A percentile compares a stretch with the other conserved stretches of the same genome.
Conservation (phyloP, 2,888 invertebrate species). For the Thumatha senex region DNA sequence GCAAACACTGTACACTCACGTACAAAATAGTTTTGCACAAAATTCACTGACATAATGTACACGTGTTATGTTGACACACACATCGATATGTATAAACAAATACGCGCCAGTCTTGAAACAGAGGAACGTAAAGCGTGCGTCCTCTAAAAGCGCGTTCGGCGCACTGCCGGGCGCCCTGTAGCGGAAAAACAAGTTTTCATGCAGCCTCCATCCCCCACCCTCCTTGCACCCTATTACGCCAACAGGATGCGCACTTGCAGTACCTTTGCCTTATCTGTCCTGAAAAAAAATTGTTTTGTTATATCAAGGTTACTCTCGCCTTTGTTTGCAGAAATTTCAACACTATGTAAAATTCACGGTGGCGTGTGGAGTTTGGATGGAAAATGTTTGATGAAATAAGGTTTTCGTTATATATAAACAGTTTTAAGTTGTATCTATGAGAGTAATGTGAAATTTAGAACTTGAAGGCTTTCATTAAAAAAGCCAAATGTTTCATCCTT, state of each 20-base stretch:
- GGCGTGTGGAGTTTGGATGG: neutral
- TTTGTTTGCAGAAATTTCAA: slow-evolving; percentile 38
- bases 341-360: slow-evolving; percentile 13
- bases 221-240: slow-evolving; percentile 17
- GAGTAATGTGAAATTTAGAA: neutral
- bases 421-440: neutral
- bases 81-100: slow-evolving; percentile 32
- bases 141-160: slow-evolving; percentile 55
- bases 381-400: neutral
- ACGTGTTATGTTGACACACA: slow-evolving; percentile 29
- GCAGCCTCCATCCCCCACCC: slow-evolving; percentile 72
- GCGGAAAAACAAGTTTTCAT: slow-evolving; percentile 64
- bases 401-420: neutral
- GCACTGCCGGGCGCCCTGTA: slow-evolving; percentile 70
- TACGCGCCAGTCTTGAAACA: slow-evolving; percentile 22
- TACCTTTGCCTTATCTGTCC: slow-evolving; percentile 54
- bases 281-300: slow-evolving; percentile 42
- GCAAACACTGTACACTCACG: slow-evolving; percentile 19
- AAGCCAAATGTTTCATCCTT: too few relatives aligned
- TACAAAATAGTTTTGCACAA: slow-evolving; percentile 17
- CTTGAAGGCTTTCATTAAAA: too few relatives aligned
- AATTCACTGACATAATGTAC: slow-evolving; percentile 8
- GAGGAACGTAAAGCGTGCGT: slow-evolving; percentile 41
- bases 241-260: slow-evolving; percentile 72
- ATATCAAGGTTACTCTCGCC: slow-evolving; percentile 35